phyloP scores from a whole-genome alignment of 2,888 invertebrate species.

The Cepaea hortensis region DNA sequence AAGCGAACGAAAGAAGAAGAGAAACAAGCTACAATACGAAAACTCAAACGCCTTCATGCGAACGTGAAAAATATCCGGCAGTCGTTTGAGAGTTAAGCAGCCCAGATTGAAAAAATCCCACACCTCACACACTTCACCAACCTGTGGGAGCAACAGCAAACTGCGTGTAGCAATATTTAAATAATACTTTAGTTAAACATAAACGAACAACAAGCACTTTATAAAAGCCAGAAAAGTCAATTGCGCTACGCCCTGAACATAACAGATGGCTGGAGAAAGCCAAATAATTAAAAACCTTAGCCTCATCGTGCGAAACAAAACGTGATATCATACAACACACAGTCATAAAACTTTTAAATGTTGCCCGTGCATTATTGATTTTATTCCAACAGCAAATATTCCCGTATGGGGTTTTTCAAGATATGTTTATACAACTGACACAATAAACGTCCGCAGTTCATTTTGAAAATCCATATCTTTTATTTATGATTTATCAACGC shows the following conservation, averaged over 20 bases:
- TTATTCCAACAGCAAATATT: conserved; percentile 24
- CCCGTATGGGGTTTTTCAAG: background rate
- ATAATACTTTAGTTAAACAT: background rate
- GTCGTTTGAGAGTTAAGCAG: too few species aligned
- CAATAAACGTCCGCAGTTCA: background rate
- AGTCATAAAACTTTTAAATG: conserved; percentile 12
- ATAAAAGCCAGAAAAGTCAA: background rate
- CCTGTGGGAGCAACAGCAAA: too few species aligned
- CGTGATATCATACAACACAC: conserved; percentile 16
- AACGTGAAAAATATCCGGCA: too few species aligned
- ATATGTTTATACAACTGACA: conserved; percentile 8
- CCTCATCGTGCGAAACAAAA: conserved; percentile 33
- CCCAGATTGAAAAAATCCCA: too few species aligned
- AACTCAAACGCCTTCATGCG: too few species aligned
- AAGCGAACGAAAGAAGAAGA: too few species aligned
- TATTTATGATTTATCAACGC: too few species aligned
- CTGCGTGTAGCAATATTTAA: background rate
- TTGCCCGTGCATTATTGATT: conserved; percentile 28
- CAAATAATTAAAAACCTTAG: conserved; percentile 21
- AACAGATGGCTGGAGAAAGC: conserved; percentile 22
- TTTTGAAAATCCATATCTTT: background rate
- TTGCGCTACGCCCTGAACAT: background rate
- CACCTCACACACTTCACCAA: too few species aligned
- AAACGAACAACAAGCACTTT: background rate
- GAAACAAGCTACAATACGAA: too few species aligned